Conservation (phyloP, 2,113 vertebrate species). For the Zosterops japonicus region DNA sequence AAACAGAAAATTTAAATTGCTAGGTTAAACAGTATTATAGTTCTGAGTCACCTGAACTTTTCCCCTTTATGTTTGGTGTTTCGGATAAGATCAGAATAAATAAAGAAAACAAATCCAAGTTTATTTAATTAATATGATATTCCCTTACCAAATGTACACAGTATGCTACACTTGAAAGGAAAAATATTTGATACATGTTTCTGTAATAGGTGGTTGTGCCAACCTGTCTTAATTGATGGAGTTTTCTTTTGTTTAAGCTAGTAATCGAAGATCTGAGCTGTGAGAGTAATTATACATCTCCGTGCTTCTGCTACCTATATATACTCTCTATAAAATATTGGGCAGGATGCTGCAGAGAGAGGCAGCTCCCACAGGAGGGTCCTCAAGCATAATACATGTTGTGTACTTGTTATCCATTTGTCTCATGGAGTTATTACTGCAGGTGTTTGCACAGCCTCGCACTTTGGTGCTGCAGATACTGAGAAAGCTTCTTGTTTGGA, state of each 20-base stretch:
- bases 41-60: background rate
- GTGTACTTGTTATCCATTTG: background rate
- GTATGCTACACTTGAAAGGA: background rate
- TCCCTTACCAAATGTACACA: background rate
- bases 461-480: background rate
- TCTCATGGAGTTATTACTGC: background rate
- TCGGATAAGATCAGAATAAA: background rate
- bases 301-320: background rate
- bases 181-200: background rate
- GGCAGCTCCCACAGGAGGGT: background rate
- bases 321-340: background rate
- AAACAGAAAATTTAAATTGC: background rate
- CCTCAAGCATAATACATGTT: background rate
- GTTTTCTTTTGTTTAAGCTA: background rate
- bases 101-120: background rate
- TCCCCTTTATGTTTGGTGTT: background rate
- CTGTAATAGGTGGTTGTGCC: background rate
- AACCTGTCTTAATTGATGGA: background rate
- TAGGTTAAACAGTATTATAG: background rate
- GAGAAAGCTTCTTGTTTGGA: background rate
- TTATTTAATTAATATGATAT: background rate
- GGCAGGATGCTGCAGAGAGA: background rate
- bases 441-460: accelerated
- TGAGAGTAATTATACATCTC: background rate
- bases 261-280: background rate